Conservation (phyloP, 2,797 vertebrate species). For the Morus bassanus region DNA sequence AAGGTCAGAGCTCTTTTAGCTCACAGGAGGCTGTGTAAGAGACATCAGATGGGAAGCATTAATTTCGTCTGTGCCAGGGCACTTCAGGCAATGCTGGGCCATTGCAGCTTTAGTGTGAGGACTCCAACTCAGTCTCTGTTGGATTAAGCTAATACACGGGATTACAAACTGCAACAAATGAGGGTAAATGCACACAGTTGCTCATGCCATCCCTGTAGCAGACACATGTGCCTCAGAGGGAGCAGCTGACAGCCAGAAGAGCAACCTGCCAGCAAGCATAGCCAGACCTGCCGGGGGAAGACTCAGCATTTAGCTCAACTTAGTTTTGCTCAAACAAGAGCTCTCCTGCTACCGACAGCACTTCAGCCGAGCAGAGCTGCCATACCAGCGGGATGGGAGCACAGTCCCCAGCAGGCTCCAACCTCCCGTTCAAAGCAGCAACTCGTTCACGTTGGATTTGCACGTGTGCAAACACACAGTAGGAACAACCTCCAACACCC, state of each 20-base stretch:
- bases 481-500: not conserved
- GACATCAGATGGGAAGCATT: not conserved
- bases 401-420: not conserved
- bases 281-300: not conserved
- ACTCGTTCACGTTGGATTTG: fast-evolving
- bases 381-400: fast-evolving
- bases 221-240: not conserved
- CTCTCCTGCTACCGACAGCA: not conserved
- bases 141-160: not conserved
- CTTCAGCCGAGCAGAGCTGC: not conserved
- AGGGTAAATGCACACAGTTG: not conserved
- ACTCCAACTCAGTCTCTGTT: not conserved
- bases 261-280: not conserved
- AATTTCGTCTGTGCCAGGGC: not conserved
- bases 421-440: not conserved
- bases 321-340: not conserved
- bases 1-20: not conserved
- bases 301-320: fast-evolving
- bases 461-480: not conserved
- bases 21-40: not conserved
- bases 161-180: not conserved
- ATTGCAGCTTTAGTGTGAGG: not conserved
- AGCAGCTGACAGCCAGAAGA: not conserved
- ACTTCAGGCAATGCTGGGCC: not conserved
- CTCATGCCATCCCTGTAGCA: not conserved